Percentiles rank a stretch among this genome's conserved stretches.
phyloP scores from a whole-genome alignment of 2,888 invertebrate species.

The Limnephilus auricula region DNA sequence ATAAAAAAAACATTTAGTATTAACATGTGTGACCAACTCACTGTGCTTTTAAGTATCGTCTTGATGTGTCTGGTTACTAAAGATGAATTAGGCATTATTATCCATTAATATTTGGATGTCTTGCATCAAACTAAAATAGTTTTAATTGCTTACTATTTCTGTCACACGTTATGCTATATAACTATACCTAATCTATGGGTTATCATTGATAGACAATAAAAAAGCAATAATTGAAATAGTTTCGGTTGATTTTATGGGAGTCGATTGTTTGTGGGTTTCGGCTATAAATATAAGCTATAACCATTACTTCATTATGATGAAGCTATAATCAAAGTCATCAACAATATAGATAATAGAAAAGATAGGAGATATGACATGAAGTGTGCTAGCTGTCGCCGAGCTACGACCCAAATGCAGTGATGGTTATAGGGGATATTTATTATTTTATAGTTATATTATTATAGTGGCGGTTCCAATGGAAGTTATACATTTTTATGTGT shows the following conservation, averaged over 20 bases:
- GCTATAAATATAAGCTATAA: neutral
- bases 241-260: neutral
- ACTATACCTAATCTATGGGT: neutral
- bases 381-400: too few species aligned
- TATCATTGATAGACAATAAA: neutral
- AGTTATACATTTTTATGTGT: too few species aligned
- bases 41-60: neutral
- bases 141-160: neutral
- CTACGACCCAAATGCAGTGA: too few species aligned
- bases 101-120: neutral
- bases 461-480: too few species aligned
- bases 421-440: too few species aligned
- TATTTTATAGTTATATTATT: too few species aligned
- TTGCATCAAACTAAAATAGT: neutral
- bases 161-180: neutral
- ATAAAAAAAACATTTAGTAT: conserved; percentile 42
- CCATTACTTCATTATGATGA: neutral
- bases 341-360: too few species aligned
- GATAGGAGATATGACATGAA: too few species aligned
- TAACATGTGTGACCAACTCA: conserved; percentile 30
- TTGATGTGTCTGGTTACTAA: conserved; percentile 7
- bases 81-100: neutral
- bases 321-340: neutral
- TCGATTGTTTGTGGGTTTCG: neutral
- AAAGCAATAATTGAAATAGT: neutral